Evolutionary conservation across 2,797 vertebrate genomes (phyloP).

Genomic region (Clamator glandarius): DNA sequence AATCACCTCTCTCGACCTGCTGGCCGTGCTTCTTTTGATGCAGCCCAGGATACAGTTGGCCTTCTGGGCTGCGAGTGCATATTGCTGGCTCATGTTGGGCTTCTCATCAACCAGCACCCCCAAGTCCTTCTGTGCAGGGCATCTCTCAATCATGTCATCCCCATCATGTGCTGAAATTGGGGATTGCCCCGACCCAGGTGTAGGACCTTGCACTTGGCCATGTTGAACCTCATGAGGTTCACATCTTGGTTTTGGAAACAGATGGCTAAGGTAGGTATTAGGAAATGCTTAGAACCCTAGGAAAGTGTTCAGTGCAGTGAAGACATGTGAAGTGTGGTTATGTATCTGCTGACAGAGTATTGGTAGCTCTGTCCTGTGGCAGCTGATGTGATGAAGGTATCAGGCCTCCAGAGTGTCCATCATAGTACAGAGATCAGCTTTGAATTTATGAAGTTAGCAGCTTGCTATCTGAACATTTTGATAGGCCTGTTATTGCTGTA

Average conservation of each 20-base stretch:
- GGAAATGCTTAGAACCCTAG: neutral
- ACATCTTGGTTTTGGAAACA: neutral
- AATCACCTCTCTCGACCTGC: too few relatives aligned
- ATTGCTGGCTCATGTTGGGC: too few relatives aligned
- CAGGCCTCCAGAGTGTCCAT: rapidly evolving
- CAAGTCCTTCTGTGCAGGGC: too few relatives aligned
- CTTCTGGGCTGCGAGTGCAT: too few relatives aligned
- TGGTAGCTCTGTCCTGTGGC: neutral
- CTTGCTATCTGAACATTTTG: neutral
- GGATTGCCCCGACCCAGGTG: too few relatives aligned
- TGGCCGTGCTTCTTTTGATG: too few relatives aligned
- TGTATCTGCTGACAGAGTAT: neutral
- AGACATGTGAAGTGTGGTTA: neutral
- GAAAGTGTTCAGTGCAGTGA: neutral
- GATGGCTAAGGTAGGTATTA: neutral
- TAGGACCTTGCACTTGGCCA: too few relatives aligned
- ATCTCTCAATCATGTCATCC: too few relatives aligned
- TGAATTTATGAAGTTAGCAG: neutral
- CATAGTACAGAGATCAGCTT: rapidly evolving
- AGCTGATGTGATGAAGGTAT: neutral
- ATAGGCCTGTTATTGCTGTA: neutral
- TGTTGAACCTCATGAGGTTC: too few relatives aligned
- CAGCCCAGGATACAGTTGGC: too few relatives aligned
- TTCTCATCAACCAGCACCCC: too few relatives aligned
- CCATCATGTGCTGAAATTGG: too few relatives aligned